phyloP scores from a whole-genome alignment of 2,888 invertebrate species.

The Rhagophthalmus giganteus region DNA sequence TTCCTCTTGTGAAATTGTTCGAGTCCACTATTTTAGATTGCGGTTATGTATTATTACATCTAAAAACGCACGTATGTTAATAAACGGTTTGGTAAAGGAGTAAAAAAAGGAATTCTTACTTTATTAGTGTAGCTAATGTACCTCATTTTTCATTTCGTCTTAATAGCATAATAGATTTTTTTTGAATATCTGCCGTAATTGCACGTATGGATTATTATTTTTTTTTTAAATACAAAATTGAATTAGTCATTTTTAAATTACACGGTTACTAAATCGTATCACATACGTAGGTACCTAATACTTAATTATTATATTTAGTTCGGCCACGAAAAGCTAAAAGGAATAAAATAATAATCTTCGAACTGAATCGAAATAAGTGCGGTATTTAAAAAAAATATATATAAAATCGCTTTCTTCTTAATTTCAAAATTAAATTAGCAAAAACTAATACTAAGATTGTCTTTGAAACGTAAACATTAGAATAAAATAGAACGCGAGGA shows the following conservation, averaged over 20 bases:
- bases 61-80: constrained; percentile 14
- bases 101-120: constrained; percentile 1
- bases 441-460: too few species aligned
- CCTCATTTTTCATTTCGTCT: neutral
- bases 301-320: too few species aligned
- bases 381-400: too few species aligned
- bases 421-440: too few species aligned
- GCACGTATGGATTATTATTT: neutral
- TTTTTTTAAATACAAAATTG: neutral
- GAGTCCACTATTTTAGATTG: constrained; percentile 13
- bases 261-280: too few species aligned
- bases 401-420: too few species aligned
- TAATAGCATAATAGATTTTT: neutral
- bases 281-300: too few species aligned
- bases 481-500: too few species aligned
- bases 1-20: constrained; percentile 22
- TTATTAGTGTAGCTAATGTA: constrained; percentile 3
- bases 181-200: neutral
- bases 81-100: neutral
- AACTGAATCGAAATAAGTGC: too few species aligned
- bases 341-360: too few species aligned
- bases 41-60: constrained; percentile 15
- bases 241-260: neutral
- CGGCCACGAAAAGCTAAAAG: too few species aligned
- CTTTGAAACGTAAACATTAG: too few species aligned